A percentile compares a stretch with the other conserved stretches of the same genome.
Evolutionary conservation across 2,888 invertebrate species (phyloP).

Genomic region (Lapara coniferarum): DNA sequence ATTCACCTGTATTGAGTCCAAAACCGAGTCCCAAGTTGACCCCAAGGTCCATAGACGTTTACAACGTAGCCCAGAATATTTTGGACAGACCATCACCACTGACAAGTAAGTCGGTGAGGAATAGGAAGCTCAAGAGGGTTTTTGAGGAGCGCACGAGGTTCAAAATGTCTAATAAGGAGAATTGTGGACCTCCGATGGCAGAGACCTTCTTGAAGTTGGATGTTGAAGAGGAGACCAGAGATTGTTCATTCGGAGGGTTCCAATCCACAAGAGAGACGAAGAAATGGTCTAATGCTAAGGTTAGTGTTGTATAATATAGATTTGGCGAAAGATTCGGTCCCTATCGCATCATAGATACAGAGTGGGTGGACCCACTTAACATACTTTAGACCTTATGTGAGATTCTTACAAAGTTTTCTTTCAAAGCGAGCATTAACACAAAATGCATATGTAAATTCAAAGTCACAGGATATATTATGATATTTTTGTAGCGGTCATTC

Average conservation of each 20-base stretch:
- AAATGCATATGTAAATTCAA: too few species aligned
- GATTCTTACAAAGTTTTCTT: too few species aligned
- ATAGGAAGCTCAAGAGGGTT: slow-evolving; percentile 61
- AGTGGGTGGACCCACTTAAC: too few species aligned
- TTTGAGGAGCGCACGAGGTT: slow-evolving; percentile 67
- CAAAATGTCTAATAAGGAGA: slow-evolving; percentile 72
- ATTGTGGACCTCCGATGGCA: slow-evolving; percentile 48
- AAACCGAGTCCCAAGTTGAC: background rate
- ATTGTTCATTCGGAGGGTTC: slow-evolving; percentile 62
- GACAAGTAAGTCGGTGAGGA: slow-evolving; percentile 46
- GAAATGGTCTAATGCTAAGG: slow-evolving; percentile 67
- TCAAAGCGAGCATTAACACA: too few species aligned
- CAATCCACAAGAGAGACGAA: slow-evolving; percentile 44
- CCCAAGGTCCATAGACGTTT: background rate
- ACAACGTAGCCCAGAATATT: slow-evolving; percentile 21
- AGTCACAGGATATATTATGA: too few species aligned
- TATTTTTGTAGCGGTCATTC: too few species aligned
- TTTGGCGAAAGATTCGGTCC: too few species aligned
- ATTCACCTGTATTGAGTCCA: slow-evolving; percentile 18
- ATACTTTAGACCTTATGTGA: too few species aligned
- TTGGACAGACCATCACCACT: slow-evolving; percentile 45
- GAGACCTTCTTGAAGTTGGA: slow-evolving; percentile 62
- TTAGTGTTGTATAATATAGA: slow-evolving; percentile 37
- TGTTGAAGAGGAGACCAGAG: slow-evolving; percentile 72
- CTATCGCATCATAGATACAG: too few species aligned